These are phyloP conservation scores for Cavia porcellus DNA, from an alignment of 2,113 vertebrate species.

Conservation along the genomic window DNA sequence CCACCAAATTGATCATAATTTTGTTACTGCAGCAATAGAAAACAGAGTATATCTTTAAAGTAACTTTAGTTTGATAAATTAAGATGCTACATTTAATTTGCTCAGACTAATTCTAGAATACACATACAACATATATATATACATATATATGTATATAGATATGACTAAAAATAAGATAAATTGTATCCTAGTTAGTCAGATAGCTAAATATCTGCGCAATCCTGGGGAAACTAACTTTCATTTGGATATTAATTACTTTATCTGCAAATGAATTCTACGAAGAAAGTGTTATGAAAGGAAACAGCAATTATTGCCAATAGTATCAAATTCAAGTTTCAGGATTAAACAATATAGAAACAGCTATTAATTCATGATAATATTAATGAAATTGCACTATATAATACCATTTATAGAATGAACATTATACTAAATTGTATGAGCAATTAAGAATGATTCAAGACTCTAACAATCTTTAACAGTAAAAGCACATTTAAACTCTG, in stretches of 20 bases:
- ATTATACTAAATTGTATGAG: slow-evolving; percentile 33
- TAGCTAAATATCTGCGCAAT: slow-evolving; percentile 23
- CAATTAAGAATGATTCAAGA: slow-evolving; percentile 55
- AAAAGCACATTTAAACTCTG: slow-evolving; percentile 33
- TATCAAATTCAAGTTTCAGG: not conserved
- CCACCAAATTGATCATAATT: not conserved
- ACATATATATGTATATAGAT: not conserved
- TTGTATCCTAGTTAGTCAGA: not conserved
- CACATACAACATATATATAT: not conserved
- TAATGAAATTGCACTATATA: not conserved
- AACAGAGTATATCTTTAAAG: not conserved
- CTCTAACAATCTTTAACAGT: not conserved
- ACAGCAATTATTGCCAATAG: slow-evolving; percentile 29
- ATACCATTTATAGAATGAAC: slow-evolving; percentile 41
- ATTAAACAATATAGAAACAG: slow-evolving; percentile 50
- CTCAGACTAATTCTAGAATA: slow-evolving; percentile 40
- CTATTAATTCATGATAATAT: slow-evolving; percentile 36
- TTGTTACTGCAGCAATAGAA: slow-evolving; percentile 27
- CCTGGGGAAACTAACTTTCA: not conserved
- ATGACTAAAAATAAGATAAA: slow-evolving; percentile 27
- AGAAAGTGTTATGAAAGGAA: slow-evolving; percentile 38
- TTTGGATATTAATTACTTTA: not conserved
- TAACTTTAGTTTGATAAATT: slow-evolving; percentile 55
- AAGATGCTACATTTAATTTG: slow-evolving; percentile 49
- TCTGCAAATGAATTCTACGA: not conserved